Base-by-base conservation (phyloP, 2,888 invertebrate genomes). In the Cosmorhoe ocellata region DNA sequence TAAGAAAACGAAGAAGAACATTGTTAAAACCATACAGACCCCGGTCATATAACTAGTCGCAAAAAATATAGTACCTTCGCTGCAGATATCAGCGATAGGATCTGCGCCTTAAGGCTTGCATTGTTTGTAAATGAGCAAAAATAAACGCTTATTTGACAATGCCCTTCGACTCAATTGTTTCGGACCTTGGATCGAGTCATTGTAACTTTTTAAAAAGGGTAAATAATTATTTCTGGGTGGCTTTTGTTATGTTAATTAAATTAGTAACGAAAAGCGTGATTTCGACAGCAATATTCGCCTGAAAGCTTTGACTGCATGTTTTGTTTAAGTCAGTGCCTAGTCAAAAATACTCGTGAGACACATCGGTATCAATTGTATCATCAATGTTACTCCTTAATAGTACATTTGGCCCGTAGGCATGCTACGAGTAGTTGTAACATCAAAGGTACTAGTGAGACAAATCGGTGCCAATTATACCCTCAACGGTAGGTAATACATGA, bases 71-170 rank as follows among this genome's bases (percentile, higher is more conserved):
- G 51, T 49, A 27, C 46, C n/a, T n/a, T n/a, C 18, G 30, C 67
- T 68, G 57, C 71, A 79, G 78, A 80, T 79, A 79, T 82, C 82
- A 67, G 66, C 74, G 80, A 84, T 81, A 78, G 72, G 79, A 84
- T 86, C 81, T 76, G 64, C 56, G 64, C 66, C 63, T 65, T 65
- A 63, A 69, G 69, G 73, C 77, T 76, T 71, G 76, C 76, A 86
- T 85, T 86, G 85, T 87, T 86, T 85, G 84, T 78, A 82, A 84
- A 86, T 84, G 82, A 78, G 70, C 72, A 79, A 81, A 78, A 77
- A 73, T 71, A 74, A 76, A 69, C 64, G 64, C 56, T 69, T 68
- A 68, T 71, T 76, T 71, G 70, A 74, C 77, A 73, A 68, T 69
- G 67, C 67, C 63, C 69, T 64, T 63, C 61, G 58, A 58, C 59